phyloP scores from a whole-genome alignment of 2,888 invertebrate species.

The Aleiodes alternator region DNA sequence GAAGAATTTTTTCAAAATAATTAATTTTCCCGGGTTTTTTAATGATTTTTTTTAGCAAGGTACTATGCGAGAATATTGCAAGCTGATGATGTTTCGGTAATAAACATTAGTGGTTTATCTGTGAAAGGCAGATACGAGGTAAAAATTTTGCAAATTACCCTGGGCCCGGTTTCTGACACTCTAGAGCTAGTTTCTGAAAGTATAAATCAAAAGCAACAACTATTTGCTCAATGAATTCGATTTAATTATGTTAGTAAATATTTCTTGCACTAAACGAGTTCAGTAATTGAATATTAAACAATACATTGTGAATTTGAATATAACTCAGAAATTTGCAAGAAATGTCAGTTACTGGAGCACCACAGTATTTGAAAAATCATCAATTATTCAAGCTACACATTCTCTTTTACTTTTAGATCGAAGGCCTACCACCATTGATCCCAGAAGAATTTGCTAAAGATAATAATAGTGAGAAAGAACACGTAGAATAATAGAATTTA shows the following conservation, averaged over 20 bases:
- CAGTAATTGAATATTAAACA: too few species aligned
- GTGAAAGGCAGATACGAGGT: conserved; percentile 39
- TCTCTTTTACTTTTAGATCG: not conserved
- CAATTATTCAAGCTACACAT: conserved; percentile 44
- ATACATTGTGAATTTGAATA: too few species aligned
- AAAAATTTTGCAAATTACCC: not conserved
- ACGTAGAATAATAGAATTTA: conserved; percentile 34
- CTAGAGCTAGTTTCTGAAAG: too few species aligned
- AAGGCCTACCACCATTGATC: conserved; percentile 16
- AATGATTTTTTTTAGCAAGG: conserved; percentile 76
- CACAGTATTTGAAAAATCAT: conserved; percentile 40
- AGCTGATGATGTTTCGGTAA: conserved; percentile 79
- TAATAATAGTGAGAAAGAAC: conserved; percentile 14
- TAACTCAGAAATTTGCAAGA: too few species aligned
- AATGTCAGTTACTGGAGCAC: too few species aligned
- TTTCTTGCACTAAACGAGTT: too few species aligned
- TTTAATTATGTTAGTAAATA: too few species aligned
- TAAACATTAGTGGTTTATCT: conserved; percentile 77
- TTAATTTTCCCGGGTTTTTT: not conserved
- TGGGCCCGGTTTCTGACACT: too few species aligned
- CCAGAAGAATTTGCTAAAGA: conserved; percentile 27
- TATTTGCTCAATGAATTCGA: too few species aligned
- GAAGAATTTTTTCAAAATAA: not conserved
- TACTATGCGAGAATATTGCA: conserved; percentile 79
- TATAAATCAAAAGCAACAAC: too few species aligned